These are phyloP conservation scores for Drosophila mayri DNA, from an alignment of 1,140 invertebrate species.

Conservation along the genomic window DNA sequence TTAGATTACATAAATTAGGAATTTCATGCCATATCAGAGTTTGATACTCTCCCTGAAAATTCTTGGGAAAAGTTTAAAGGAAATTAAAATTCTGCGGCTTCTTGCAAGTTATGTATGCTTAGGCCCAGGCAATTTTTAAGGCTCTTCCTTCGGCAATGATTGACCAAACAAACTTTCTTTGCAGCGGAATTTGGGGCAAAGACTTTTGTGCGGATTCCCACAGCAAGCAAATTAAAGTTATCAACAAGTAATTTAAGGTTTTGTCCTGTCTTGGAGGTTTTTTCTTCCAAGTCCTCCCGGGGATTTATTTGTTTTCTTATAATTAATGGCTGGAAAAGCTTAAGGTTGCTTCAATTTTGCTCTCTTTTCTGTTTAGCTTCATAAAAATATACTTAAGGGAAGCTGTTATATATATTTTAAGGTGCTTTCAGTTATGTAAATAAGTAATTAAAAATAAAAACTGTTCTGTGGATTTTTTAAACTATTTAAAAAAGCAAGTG, in stretches of 20 bases:
- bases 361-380: not conserved
- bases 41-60: not conserved
- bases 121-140: slow-evolving; percentile 35
- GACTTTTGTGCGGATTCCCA: slow-evolving; percentile 19
- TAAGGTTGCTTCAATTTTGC: not conserved
- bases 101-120: slow-evolving; percentile 40
- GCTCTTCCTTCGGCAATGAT: slow-evolving; percentile 22
- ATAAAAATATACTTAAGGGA: not conserved
- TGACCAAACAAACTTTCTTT: slow-evolving; percentile 40
- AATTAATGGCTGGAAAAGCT: slow-evolving; percentile 4
- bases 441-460: not conserved
- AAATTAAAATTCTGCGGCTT: slow-evolving; percentile 49
- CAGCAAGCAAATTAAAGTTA: slow-evolving; percentile 39
- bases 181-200: slow-evolving; percentile 24
- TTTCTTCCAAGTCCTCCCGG: too few species aligned
- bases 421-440: not conserved
- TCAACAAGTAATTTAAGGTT: slow-evolving; percentile 33
- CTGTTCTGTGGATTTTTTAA: not conserved
- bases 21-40: slow-evolving; percentile 3
- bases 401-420: not conserved
- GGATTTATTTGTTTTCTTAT: slow-evolving; percentile 1
- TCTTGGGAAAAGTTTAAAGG: slow-evolving; percentile 13
- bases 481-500: slow-evolving; percentile 16
- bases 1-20: not conserved
- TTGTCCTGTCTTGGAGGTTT: not conserved